These are phyloP conservation scores for Tapirus terrestris DNA, from an alignment of 2,113 vertebrate species.

Conservation along the genomic window DNA sequence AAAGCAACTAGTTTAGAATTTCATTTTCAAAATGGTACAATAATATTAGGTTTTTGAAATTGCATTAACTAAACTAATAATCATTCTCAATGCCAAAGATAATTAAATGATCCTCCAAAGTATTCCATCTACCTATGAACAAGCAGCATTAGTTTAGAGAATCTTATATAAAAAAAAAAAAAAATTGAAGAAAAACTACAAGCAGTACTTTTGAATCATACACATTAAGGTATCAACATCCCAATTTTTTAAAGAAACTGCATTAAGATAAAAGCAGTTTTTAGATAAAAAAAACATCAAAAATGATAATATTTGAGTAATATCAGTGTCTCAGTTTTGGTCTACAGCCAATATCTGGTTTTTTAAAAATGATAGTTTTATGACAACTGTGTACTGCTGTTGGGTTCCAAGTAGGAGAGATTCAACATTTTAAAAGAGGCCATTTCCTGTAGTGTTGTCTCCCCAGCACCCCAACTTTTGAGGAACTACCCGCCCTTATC, in stretches of 20 bases:
- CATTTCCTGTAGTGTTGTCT: not conserved
- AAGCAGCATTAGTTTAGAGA: slow-evolving; percentile 5
- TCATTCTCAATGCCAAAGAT: slow-evolving; percentile 28
- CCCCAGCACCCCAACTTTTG: not conserved
- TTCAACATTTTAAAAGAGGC: slow-evolving; percentile 27
- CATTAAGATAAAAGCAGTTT: slow-evolving; percentile 18
- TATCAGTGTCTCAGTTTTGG: not conserved
- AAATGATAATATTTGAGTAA: slow-evolving; percentile 34
- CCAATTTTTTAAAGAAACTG: not conserved
- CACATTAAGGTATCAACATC: not conserved
- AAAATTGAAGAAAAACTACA: not conserved
- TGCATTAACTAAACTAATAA: not conserved
- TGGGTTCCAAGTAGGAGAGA: slow-evolving; percentile 49
- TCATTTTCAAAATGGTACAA: slow-evolving; percentile 62
- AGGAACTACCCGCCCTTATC: not conserved
- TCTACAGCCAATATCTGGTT: not conserved
- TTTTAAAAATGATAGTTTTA: slow-evolving; percentile 42
- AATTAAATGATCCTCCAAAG: slow-evolving; percentile 62
- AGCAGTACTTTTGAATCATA: not conserved
- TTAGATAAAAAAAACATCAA: slow-evolving; percentile 23
- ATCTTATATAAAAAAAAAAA: not conserved
- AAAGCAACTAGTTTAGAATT: slow-evolving; percentile 59
- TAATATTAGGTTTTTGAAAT: not conserved
- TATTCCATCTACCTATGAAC: slow-evolving; percentile 28
- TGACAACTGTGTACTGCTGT: not conserved